Evolutionary conservation across 2,797 vertebrate species (phyloP).

Genomic region (Acanthopagrus latus): DNA sequence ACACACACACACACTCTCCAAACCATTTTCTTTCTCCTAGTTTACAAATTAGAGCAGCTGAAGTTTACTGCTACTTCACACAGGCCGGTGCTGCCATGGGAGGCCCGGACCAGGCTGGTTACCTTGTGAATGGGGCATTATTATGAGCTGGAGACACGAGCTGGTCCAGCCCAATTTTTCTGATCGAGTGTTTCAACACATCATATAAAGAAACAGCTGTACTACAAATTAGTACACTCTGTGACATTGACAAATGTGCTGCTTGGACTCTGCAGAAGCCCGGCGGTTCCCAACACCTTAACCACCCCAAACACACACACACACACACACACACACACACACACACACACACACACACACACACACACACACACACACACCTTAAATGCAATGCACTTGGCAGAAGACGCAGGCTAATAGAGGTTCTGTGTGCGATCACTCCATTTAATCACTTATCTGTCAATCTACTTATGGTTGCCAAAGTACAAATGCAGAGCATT

Average conservation of each 20-base stretch:
- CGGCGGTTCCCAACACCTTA: slow-evolving; percentile 62
- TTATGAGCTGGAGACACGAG: slow-evolving; percentile 78
- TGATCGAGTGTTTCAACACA: slow-evolving; percentile 88
- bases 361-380: slow-evolving; percentile 27
- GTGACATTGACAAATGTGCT: slow-evolving; percentile 88
- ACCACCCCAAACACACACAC: slow-evolving; percentile 4
- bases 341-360: background rate
- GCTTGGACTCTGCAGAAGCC: slow-evolving; percentile 67
- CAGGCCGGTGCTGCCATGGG: slow-evolving; percentile 37
- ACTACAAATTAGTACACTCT: slow-evolving; percentile 84
- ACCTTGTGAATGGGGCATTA: slow-evolving; percentile 77
- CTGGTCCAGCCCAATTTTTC: slow-evolving; percentile 74
- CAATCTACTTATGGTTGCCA: slow-evolving; percentile 55
- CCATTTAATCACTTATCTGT: slow-evolving; percentile 66
- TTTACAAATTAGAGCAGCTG: slow-evolving; percentile 87
- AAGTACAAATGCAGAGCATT: slow-evolving; percentile 57
- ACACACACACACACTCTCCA: slow-evolving; percentile 63
- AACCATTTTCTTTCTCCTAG: slow-evolving; percentile 64
- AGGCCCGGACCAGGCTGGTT: slow-evolving; percentile 55
- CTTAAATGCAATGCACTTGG: slow-evolving; percentile 39
- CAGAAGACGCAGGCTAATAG: slow-evolving; percentile 39
- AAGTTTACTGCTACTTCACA: slow-evolving; percentile 76
- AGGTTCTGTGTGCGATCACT: slow-evolving; percentile 42
- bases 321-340: slow-evolving; percentile 26
- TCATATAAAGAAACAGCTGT: slow-evolving; percentile 88